Percentiles rank a stretch among this genome's conserved stretches.
phyloP scores from a whole-genome alignment of 2,797 vertebrate species.

The Pelodytes ibericus region DNA sequence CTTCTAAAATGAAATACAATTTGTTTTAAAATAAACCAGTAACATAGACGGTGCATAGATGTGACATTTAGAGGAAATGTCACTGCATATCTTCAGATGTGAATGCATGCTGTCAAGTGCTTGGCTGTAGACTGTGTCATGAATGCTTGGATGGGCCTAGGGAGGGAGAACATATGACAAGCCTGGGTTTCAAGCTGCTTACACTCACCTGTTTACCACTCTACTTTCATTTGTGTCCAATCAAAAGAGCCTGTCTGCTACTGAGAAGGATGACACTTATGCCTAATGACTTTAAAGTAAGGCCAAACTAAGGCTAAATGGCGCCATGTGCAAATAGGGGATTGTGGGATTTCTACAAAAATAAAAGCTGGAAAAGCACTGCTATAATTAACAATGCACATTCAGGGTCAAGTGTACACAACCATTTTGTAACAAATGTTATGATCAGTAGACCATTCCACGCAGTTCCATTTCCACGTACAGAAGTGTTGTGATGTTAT shows the following conservation, averaged over 20 bases:
- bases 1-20: slow-evolving; percentile 37
- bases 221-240: slow-evolving; percentile 4
- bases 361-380: too few relatives aligned
- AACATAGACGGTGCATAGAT: slow-evolving; percentile 58
- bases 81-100: slow-evolving; percentile 68
- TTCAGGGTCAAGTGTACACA: too few relatives aligned
- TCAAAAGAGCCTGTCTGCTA: not conserved
- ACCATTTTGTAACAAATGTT: too few relatives aligned
- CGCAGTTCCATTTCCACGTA: too few relatives aligned
- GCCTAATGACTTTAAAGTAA: not conserved
- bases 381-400: too few relatives aligned
- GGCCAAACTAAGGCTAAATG: too few relatives aligned
- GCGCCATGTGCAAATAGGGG: too few relatives aligned
- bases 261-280: not conserved
- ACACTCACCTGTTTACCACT: slow-evolving; percentile 22
- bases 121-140: slow-evolving; percentile 57
- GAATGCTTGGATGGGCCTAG: slow-evolving; percentile 56
- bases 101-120: slow-evolving; percentile 67
- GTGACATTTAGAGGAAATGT: slow-evolving; percentile 73
- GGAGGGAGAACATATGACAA: slow-evolving; percentile 40
- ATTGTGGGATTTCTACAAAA: too few relatives aligned
- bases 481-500: too few relatives aligned
- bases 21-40: slow-evolving; percentile 37
- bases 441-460: too few relatives aligned
- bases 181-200: slow-evolving; percentile 45